Evolutionary conservation across 2,113 vertebrate genomes (phyloP).

Genomic region (Orthonyx spaldingii): DNA sequence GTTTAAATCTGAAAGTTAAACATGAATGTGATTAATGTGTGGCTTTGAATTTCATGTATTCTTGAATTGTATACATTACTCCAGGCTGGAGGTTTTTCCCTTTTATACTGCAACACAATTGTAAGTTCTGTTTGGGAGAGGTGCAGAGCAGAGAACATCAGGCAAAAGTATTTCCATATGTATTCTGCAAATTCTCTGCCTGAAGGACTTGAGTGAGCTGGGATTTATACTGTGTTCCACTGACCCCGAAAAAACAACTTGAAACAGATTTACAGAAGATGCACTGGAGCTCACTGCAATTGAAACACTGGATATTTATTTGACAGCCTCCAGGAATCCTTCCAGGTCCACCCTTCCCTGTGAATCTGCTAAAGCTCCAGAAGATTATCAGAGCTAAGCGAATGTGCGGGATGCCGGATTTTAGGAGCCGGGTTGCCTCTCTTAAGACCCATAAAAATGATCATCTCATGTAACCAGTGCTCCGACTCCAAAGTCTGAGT

Average conservation of each 20-base stretch:
- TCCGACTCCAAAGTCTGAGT: not conserved
- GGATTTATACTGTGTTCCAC: conserved; percentile 55
- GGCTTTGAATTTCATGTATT: conserved; percentile 59
- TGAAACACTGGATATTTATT: conserved; percentile 11
- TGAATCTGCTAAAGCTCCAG: conserved; percentile 46
- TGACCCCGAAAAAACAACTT: conserved; percentile 39
- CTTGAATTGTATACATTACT: conserved; percentile 57
- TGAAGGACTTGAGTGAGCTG: conserved; percentile 13
- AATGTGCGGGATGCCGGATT: not conserved
- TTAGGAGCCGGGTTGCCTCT: not conserved
- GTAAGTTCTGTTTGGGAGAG: conserved; percentile 39
- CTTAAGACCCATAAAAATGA: conserved; percentile 1
- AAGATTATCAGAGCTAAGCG: conserved; percentile 37
- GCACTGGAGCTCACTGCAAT: conserved; percentile 20
- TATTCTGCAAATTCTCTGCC: conserved; percentile 41
- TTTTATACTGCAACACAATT: conserved; percentile 49
- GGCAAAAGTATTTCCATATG: conserved; percentile 64
- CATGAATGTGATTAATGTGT: conserved; percentile 59
- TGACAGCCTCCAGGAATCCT: conserved; percentile 42
- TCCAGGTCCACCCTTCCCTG: conserved; percentile 26
- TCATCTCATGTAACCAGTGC: not conserved
- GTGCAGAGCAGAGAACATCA: conserved; percentile 34
- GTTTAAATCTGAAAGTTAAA: conserved; percentile 52
- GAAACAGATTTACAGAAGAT: conserved; percentile 50
- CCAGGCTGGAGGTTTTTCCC: conserved; percentile 41